These are phyloP conservation scores for Callionymus lyra DNA, from an alignment of 2,113 vertebrate genomes.

Conservation along the genomic window DNA sequence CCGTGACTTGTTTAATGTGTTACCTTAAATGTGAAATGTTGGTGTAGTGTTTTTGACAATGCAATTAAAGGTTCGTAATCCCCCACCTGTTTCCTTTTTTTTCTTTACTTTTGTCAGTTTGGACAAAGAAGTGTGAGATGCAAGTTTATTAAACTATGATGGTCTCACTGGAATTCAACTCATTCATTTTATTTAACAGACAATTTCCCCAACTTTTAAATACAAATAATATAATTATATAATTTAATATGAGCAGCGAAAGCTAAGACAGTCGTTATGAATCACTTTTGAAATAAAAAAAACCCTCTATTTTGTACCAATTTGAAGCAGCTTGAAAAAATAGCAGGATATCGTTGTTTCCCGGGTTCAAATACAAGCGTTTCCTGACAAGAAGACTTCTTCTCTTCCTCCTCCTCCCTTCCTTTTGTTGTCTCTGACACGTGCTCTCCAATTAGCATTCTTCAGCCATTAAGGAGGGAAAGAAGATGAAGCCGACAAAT, in stretches of 20 bases:
- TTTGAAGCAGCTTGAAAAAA: too few species aligned
- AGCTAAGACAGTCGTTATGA: too few species aligned
- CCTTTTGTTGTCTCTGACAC: slow-evolving; percentile 65
- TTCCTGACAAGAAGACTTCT: too few species aligned
- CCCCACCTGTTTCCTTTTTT: slow-evolving; percentile 20
- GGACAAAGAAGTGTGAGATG: slow-evolving; percentile 10
- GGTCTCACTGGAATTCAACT: slow-evolving; percentile 15
- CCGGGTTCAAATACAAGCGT: too few species aligned
- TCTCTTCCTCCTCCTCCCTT: slow-evolving; percentile 34
- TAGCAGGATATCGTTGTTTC: too few species aligned
- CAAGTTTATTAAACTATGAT: slow-evolving; percentile 37
- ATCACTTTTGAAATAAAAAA: not conserved
- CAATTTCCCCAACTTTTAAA: too few species aligned
- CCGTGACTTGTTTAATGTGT: slow-evolving; percentile 42
- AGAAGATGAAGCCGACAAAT: slow-evolving; percentile 23
- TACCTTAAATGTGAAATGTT: slow-evolving; percentile 34
- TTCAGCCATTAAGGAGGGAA: slow-evolving; percentile 58
- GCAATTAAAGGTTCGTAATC: slow-evolving; percentile 64
- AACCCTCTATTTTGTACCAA: too few species aligned
- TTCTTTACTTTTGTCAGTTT: slow-evolving; percentile 33
- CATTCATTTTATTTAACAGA: too few species aligned
- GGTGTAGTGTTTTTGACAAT: slow-evolving; percentile 51
- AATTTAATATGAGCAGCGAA: not conserved
- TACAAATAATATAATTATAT: too few species aligned
- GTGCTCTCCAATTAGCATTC: slow-evolving; percentile 67